Conservation (phyloP, 1,140 invertebrate genomes). For the Trichoplusia ni region DNA sequence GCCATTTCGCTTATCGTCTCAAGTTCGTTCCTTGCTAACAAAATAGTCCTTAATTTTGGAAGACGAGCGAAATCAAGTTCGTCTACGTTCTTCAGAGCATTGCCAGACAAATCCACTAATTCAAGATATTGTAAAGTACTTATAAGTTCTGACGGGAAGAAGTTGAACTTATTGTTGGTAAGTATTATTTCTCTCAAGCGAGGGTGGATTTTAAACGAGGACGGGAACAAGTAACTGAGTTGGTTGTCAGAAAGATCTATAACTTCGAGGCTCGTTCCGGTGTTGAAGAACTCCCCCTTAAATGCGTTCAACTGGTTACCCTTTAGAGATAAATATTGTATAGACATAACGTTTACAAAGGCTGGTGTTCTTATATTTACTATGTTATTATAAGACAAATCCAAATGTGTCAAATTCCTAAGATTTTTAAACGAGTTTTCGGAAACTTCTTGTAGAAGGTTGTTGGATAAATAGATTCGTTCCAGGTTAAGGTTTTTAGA, state of each 20-base stretch:
- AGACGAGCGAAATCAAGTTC: conserved; percentile 93
- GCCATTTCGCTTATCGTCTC: conserved; percentile 92
- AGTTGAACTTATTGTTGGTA: conserved; percentile 88
- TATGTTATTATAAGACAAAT: conserved; percentile 90
- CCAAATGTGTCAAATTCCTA: conserved; percentile 83
- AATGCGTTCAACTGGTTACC: conserved; percentile 88
- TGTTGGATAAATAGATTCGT: conserved; percentile 85
- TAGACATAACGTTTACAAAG: conserved; percentile 86
- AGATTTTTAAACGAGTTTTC: conserved; percentile 88
- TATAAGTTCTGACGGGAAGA: conserved; percentile 91
- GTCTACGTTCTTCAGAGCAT: conserved; percentile 88
- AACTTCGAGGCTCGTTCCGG: conserved; percentile 86
- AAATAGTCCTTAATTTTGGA: conserved; percentile 85
- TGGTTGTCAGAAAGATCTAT: conserved; percentile 90
- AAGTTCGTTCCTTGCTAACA: conserved; percentile 88
- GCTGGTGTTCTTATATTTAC: conserved; percentile 86
- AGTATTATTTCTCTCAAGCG: conserved; percentile 86
- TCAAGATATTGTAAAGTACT: conserved; percentile 88
- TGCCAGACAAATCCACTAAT: conserved; percentile 88
- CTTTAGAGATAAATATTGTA: conserved; percentile 85
- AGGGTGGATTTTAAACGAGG: conserved; percentile 91
- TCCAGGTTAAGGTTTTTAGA: conserved; percentile 85
- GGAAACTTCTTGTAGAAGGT: conserved; percentile 86
- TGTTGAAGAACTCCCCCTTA: conserved; percentile 90
- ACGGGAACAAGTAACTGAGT: conserved; percentile 89